Evolutionary conservation across 2,888 invertebrate species (phyloP), one percentile per base, ranked within the genome.

Genomic region (Lasius platythorax): DNA sequence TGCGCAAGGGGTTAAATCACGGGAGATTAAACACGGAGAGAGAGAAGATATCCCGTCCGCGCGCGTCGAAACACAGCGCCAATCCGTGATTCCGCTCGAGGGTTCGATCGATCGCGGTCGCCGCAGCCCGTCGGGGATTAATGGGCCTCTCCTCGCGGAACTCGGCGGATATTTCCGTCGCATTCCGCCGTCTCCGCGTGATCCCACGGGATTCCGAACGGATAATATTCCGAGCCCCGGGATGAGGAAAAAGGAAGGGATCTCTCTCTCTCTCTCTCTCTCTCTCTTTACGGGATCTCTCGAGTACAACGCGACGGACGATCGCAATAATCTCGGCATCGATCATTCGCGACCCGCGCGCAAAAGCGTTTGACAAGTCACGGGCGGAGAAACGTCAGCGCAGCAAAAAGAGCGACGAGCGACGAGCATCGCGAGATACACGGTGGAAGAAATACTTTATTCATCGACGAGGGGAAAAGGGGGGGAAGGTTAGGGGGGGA

Each of bases 401-500:
- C 15, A 56, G 61, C 83, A 90, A 93, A 91, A 89, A 87, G 88
- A 78, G 70, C 53, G 37, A 23, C 63, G 73, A 61, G 72, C 82
- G 79, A 87, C 79, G 61, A 28, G 83, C 89, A 88, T 87, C 85
- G 83, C 85, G 83, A 89, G 88, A 89, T 46, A 88, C 89, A 87
- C 90, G 90, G 87, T 5, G 46, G 50, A n/a, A 53, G 50, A 53
- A 91, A 93, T 93, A 93, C 92, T 85, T 92, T 92, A 93, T 93
- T 93, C 92, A 92, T 92, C 86, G 87, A 85, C 72, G 85, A 66
- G 63, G 81, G 11, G 12, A 58, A 56, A 33, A 33, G 83, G 81
- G 23, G 81, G 81, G 82, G 73, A 78, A 23, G 23, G 23, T 23
- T 23, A 23, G 23, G 23, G 74, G 79, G 56, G 82, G 87, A 88